phyloP scores from a whole-genome alignment of 2,797 vertebrate genomes.

The Falco naumanni region DNA sequence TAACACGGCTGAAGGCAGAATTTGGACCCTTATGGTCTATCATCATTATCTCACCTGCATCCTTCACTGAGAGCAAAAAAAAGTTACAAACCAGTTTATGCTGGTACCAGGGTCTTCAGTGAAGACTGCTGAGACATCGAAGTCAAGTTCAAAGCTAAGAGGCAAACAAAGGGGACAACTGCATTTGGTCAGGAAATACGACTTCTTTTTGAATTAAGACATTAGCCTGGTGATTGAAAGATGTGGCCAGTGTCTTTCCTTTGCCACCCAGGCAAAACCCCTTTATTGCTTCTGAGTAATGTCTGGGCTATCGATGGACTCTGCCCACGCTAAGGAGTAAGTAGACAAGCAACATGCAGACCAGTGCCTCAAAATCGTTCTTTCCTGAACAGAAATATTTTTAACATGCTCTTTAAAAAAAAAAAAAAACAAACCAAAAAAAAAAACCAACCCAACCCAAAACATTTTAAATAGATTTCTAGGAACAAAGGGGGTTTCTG shows the following conservation, averaged over 20 bases:
- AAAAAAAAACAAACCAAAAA: neutral
- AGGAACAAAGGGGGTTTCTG: neutral
- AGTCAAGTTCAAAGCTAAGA: constrained; percentile 20
- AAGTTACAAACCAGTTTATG: neutral
- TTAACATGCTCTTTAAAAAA: neutral
- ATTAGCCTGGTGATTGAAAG: neutral
- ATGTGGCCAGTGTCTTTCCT: neutral
- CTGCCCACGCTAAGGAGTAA: neutral
- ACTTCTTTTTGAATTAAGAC: neutral
- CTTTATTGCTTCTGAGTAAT: neutral
- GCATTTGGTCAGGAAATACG: neutral
- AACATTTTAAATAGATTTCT: neutral
- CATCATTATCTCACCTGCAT: neutral
- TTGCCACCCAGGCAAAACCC: neutral
- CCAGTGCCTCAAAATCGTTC: neutral
- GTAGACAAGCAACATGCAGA: neutral
- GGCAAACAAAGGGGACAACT: neutral
- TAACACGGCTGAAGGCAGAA: neutral
- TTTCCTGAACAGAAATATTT: neutral
- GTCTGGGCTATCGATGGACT: neutral
- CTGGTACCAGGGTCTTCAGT: neutral
- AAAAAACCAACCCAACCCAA: too few relatives aligned
- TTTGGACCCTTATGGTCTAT: neutral
- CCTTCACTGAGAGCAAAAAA: neutral
- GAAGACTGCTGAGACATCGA: neutral